These are phyloP conservation scores for Metacarcinus magister DNA, from an alignment of 2,888 invertebrate genomes.

Conservation along the genomic window DNA sequence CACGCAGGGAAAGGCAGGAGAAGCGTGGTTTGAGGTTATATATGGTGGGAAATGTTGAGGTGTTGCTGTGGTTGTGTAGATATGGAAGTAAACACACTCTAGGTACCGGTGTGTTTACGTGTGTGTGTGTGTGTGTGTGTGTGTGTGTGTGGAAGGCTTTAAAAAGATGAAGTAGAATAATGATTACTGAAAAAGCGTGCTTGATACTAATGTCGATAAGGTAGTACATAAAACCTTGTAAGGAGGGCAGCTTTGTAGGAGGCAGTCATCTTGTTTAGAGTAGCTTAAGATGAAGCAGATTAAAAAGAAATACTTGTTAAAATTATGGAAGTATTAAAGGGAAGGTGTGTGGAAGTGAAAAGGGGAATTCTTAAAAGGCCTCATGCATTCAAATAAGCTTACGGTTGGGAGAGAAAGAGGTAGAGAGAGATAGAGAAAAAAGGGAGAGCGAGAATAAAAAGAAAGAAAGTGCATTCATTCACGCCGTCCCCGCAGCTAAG, in stretches of 20 bases:
- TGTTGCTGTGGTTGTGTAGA: neutral
- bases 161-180: too few species aligned
- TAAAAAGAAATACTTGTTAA: neutral
- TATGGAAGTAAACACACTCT: neutral
- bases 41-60: neutral
- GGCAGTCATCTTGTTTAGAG: neutral
- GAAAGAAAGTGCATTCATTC: conserved; percentile 14
- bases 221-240: neutral
- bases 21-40: neutral
- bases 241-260: neutral
- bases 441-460: neutral
- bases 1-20: neutral
- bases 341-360: neutral
- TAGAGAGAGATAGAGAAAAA: neutral
- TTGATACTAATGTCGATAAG: neutral
- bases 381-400: neutral
- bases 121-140: neutral
- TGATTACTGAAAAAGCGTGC: too few species aligned
- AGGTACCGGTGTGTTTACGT: neutral
- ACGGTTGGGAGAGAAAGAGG: neutral
- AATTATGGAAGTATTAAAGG: neutral
- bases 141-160: too few species aligned
- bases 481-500: neutral
- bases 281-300: neutral
- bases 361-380: neutral